Percentiles rank a stretch among this genome's conserved stretches.
phyloP scores from a whole-genome alignment of 2,888 invertebrate species.

The Lasius platythorax region DNA sequence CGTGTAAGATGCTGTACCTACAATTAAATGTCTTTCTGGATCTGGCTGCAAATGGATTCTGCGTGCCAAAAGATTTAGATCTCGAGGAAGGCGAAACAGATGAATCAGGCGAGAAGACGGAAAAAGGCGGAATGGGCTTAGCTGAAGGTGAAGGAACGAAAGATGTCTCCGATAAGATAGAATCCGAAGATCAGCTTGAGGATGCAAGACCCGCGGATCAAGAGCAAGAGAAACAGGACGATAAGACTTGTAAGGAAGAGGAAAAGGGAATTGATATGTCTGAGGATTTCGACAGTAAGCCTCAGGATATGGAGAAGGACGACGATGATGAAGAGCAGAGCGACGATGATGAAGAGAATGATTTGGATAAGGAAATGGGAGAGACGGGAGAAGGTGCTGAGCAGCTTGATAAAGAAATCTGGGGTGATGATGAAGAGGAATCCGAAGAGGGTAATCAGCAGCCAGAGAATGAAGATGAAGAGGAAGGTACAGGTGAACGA shows the following conservation, averaged over 20 bases:
- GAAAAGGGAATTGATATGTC: constrained; percentile 98
- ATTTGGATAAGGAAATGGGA: constrained; percentile 98
- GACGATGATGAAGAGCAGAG: constrained; percentile 88
- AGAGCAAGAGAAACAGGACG: constrained; percentile 89
- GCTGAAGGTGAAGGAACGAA: constrained; percentile 97
- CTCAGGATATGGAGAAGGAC: constrained; percentile 92
- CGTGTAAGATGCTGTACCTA: constrained; percentile 94
- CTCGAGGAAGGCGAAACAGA: constrained; percentile 89
- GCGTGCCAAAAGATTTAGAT: constrained; percentile 94
- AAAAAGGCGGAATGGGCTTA: constrained; percentile 93
- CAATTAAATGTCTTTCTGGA: constrained; percentile 95
- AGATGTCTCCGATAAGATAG: constrained; percentile 97
- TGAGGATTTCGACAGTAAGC: constrained; percentile 96
- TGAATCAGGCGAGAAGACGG: constrained; percentile 86
- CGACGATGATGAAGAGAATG: constrained; percentile 90
- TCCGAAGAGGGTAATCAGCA: constrained; percentile 86
- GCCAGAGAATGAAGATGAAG: constrained; percentile 88
- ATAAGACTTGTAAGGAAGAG: constrained; percentile 94
- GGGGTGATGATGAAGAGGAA: constrained; percentile 94
- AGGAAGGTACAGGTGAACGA: constrained; percentile 79
- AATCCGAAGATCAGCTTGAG: constrained; percentile 97
- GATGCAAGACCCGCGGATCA: constrained; percentile 94
- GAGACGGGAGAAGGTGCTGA: constrained; percentile 96
- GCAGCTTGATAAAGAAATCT: constrained; percentile 92
- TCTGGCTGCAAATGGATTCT: constrained; percentile 95